A percentile compares a stretch with the other conserved stretches of the same genome.
These are phyloP conservation scores for Amphibalanus amphitrite DNA, from an alignment of 1,140 invertebrate genomes.

Conservation along the genomic window DNA sequence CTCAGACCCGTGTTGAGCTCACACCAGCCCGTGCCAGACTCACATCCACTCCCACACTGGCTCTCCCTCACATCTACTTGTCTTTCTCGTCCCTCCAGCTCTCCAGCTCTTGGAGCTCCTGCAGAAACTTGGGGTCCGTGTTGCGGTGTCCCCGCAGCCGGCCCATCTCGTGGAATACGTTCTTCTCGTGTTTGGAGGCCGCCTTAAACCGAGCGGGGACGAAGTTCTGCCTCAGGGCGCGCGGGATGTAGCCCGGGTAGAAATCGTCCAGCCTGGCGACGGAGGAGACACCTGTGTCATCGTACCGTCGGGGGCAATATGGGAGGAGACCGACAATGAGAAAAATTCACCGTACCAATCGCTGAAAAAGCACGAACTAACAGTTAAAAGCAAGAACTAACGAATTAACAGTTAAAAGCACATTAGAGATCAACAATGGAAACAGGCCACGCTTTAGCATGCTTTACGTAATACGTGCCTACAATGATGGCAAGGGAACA, in stretches of 20 bases:
- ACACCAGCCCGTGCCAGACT: too few species aligned
- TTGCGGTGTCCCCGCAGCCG: background rate
- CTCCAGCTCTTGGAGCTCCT: background rate
- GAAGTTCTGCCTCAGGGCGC: background rate
- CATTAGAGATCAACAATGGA: too few species aligned
- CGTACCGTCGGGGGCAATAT: too few species aligned
- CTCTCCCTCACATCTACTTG: background rate
- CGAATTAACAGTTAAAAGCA: too few species aligned
- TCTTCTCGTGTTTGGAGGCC: background rate
- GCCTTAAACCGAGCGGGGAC: background rate
- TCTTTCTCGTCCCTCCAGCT: background rate
- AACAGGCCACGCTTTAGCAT: too few species aligned
- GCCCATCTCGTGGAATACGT: slow-evolving; percentile 1
- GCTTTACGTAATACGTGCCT: too few species aligned
- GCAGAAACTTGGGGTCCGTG: background rate
- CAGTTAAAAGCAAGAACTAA: too few species aligned
- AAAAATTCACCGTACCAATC: too few species aligned
- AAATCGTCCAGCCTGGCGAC: background rate
- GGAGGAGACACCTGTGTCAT: background rate
- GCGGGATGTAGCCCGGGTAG: background rate
- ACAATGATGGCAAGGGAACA: too few species aligned
- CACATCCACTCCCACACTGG: background rate
- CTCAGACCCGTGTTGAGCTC: too few species aligned
- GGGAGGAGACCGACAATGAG: too few species aligned
- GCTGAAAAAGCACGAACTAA: too few species aligned